Evolutionary conservation across 2,113 vertebrate genomes (phyloP), one percentile per base, ranked within the genome.

Genomic region (Saguinus midas): DNA sequence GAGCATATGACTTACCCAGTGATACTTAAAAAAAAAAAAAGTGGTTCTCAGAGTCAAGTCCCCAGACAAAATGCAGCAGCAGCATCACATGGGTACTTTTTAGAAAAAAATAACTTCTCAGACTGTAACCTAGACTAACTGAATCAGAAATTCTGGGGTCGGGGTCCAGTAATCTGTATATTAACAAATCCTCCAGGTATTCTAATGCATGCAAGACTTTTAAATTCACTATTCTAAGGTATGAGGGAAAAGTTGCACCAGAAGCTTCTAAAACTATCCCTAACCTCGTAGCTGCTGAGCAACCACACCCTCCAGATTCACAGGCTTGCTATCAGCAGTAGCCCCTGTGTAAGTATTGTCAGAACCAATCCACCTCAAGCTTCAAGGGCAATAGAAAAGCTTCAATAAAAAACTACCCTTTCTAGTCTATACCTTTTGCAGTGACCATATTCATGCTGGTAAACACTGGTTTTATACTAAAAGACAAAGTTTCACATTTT

Each of bases 281-380:
- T 37, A 17, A 14, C 3, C 40, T 29, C 66, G 32, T 14, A 1
- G 5, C 43, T 72, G 89, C 72, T 18, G 17, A 75, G 48, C 11
- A 58, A 4, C 12, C 12, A 9, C 21, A 21, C 1, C 16, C 17
- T 45, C n/a, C 14, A 75, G 27, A 72, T 13, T 17, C 88, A 25
- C 48, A 55, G 32, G 29, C 7, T 9, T 78, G 4, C 35, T 37
- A 35, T 25, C 8, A 18, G 32, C 45, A 82, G 37, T 45, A 23
- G 1, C 0, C 16, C 8, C 37, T 18, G 6, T 20, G 32, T 29
- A 20, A 14, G 14, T 1, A 25, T 29, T 45, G 6, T 5, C 32
- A 17, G n/a, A 16, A 6, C 21, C 58, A 18, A 43, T 0, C 64
- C 7, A 27, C 50, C 12, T 84, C 37, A 6, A 1, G 14, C 78